Evolutionary conservation across 2,797 vertebrate species (phyloP).

Genomic region (Petrocephalus schoutedeni): DNA sequence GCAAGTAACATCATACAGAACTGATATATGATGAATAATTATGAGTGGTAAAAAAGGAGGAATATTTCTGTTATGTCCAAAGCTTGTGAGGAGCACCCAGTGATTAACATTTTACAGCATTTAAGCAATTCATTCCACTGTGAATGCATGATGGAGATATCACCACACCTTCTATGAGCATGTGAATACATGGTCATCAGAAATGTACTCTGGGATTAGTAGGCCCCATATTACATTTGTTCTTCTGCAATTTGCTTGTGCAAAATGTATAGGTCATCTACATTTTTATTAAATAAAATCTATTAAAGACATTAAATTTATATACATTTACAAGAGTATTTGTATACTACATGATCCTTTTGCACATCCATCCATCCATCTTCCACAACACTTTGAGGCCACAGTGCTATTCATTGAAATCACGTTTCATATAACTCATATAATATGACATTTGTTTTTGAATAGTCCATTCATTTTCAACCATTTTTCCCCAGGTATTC

Average conservation of each 20-base stretch:
- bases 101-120: background rate
- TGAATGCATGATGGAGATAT: background rate
- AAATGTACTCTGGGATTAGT: background rate
- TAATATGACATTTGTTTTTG: background rate
- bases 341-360: background rate
- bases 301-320: background rate
- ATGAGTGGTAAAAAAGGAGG: background rate
- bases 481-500: background rate
- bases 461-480: background rate
- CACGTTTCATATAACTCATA: background rate
- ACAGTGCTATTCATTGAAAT: no score
- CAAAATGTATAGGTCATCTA: background rate
- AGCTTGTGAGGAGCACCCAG: background rate
- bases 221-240: background rate
- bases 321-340: background rate
- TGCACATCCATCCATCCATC: background rate
- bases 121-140: background rate
- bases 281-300: background rate
- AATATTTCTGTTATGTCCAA: background rate
- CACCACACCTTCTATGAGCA: background rate
- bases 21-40: slow-evolving; percentile 9
- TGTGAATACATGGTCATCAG: background rate
- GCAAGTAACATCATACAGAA: background rate
- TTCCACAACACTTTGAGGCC: background rate
- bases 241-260: background rate